Percentiles rank a stretch among this genome's conserved stretches.
These are phyloP conservation scores for Miltochrista miniata DNA, from an alignment of 2,888 invertebrate genomes.

Conservation along the genomic window DNA sequence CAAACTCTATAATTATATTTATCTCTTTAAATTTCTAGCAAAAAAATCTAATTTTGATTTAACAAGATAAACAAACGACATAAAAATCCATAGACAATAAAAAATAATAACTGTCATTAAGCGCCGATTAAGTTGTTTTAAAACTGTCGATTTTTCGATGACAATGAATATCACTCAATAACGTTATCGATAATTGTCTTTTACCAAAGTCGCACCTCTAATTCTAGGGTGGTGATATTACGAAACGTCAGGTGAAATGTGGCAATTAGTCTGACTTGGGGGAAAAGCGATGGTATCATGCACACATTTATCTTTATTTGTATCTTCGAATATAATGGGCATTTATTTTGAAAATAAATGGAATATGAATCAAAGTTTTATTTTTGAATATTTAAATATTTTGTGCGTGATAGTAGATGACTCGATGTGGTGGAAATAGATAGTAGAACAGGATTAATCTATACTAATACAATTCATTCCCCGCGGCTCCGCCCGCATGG, in stretches of 20 bases:
- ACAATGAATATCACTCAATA: conserved; percentile 4
- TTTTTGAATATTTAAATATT: neutral
- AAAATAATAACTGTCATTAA: too few relatives aligned
- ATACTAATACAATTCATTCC: too few relatives aligned
- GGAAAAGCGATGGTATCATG: conserved; percentile 16
- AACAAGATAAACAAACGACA: too few relatives aligned
- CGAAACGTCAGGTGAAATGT: conserved; percentile 27
- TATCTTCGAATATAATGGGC: neutral
- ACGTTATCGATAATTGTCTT: conserved; percentile 21
- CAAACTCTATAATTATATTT: too few relatives aligned
- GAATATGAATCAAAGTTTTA: neutral
- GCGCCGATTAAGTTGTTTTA: neutral
- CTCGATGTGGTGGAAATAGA: too few relatives aligned
- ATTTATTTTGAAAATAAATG: neutral
- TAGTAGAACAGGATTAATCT: too few relatives aligned
- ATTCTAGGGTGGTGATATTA: conserved; percentile 22
- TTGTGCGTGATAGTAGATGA: neutral
- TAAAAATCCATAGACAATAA: too few relatives aligned
- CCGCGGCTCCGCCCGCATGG: too few relatives aligned
- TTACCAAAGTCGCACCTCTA: conserved; percentile 14
- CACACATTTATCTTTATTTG: conserved; percentile 24
- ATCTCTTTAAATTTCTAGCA: too few relatives aligned
- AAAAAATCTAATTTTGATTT: too few relatives aligned
- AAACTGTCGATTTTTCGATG: conserved; percentile 1
- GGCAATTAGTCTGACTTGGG: conserved; percentile 27